Base-by-base conservation (phyloP, 2,888 invertebrate genomes). In the Arctia plantaginis region DNA sequence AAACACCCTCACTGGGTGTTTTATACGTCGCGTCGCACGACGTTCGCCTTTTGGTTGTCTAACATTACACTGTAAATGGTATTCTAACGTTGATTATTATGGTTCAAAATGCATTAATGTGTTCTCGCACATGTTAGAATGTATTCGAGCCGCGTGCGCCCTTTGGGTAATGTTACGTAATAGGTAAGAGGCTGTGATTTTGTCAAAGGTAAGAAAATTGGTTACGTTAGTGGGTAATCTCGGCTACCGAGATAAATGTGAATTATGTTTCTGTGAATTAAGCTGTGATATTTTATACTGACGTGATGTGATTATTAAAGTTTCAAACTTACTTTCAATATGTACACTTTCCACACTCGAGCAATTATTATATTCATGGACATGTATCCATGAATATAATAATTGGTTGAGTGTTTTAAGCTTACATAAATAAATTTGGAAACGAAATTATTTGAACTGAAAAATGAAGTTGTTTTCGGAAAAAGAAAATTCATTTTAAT, bases 161-260 rank as follows among this genome's bases (percentile, higher is more conserved):
- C 94, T 94, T 91, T 92, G 95, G 94, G 95, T 94, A 93, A 95
- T 94, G 95, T 95, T 93, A 93, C 92, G 93, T 95, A 95, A 94
- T 94, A 93, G 92, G 93, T 91, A 90, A 89, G 88, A 90, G 90
- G 89, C 85, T 90, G 92, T 93, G 95, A 95, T 95, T 95, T 93
- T 93, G 94, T 95, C 95, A 95, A 95, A 95, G 95, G 95, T 95
- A 95, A 94, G 93, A 94, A 95, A 95, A 95, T 95, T 95, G 94
- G 94, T 94, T 94, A 91, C 90, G 93, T 93, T 93, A 93, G 92
- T 93, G 92, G 93, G 92, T 93, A 92, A 94, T 94, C 93, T 91
- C 86, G 86, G 88, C 84, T 87, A 85, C 87, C 82, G 88, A 86
- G 89, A 88, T 90, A 92, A 91, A 92, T 89, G 90, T 88, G 91